Conservation (phyloP, 2,113 vertebrate genomes). For the Ivindomyrus marchei region DNA sequence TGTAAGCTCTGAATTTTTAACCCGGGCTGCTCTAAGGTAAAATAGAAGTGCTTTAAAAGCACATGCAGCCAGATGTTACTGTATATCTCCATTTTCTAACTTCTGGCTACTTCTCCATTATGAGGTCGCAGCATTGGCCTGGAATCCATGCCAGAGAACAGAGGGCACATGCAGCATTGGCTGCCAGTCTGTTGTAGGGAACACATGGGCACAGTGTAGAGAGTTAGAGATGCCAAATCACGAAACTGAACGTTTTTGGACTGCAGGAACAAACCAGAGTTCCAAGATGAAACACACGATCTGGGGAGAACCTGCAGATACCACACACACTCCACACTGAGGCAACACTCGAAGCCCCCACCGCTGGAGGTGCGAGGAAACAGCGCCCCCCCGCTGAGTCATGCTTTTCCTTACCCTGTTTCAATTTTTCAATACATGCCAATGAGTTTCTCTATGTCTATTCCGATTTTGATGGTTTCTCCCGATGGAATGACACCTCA, state of each 20-base stretch:
- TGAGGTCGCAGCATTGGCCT: background rate
- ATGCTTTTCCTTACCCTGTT: background rate
- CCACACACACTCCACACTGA: background rate
- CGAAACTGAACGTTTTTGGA: background rate
- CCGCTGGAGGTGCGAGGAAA: background rate
- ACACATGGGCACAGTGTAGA: background rate
- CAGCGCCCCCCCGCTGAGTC: background rate
- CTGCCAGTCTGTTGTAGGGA: background rate
- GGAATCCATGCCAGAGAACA: background rate
- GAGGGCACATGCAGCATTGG: background rate
- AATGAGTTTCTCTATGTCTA: background rate
- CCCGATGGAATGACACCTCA: background rate
- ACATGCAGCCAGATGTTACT: background rate
- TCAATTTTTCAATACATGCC: background rate
- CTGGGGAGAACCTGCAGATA: background rate
- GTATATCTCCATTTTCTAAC: background rate
- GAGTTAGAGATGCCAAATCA: background rate
- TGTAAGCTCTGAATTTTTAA: background rate
- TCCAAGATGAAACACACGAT: background rate
- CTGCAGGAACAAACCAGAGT: background rate
- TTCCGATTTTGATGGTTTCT: background rate
- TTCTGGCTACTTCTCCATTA: background rate
- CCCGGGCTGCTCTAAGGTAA: background rate
- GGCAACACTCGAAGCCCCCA: background rate
- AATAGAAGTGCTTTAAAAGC: background rate